These are phyloP conservation scores for Gastrophryne carolinensis DNA, from an alignment of 2,797 vertebrate species.

Conservation along the genomic window DNA sequence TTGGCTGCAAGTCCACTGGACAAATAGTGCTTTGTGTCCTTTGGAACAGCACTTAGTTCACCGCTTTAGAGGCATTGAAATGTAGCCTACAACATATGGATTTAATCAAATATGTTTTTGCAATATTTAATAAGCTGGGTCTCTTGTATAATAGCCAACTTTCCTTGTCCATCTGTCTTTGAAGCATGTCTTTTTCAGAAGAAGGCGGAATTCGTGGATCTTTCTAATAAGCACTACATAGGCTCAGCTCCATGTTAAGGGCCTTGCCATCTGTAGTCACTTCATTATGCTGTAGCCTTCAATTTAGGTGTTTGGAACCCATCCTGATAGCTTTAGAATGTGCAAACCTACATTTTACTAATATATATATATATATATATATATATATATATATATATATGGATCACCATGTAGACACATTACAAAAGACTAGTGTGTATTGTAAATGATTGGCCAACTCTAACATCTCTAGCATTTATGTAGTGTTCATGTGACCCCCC, in stretches of 20 bases:
- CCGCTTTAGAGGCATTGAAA: slow-evolving; percentile 69
- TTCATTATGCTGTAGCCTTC: slow-evolving; percentile 43
- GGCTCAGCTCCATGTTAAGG: slow-evolving; percentile 51
- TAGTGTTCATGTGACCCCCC: no score
- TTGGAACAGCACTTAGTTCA: slow-evolving; percentile 65
- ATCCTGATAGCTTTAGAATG: slow-evolving; percentile 7
- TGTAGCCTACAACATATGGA: slow-evolving; percentile 72
- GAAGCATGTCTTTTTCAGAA: slow-evolving; percentile 56
- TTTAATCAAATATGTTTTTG: slow-evolving; percentile 78
- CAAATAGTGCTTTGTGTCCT: slow-evolving; percentile 71
- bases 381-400: no score
- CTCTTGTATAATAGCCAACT: slow-evolving; percentile 69
- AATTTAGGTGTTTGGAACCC: slow-evolving; percentile 32
- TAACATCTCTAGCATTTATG: no score
- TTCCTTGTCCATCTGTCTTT: slow-evolving; percentile 68
- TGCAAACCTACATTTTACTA: slow-evolving; percentile 27
- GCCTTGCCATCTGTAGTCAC: slow-evolving; percentile 41
- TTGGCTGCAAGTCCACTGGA: slow-evolving; percentile 64
- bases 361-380: no score
- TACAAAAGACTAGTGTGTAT: no score
- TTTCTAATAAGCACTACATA: slow-evolving; percentile 62
- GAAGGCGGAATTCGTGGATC: slow-evolving; percentile 57
- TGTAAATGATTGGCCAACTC: no score
- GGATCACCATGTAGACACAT: no score
- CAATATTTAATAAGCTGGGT: slow-evolving; percentile 78